A percentile compares a stretch with the other conserved stretches of the same genome.
These are phyloP conservation scores for Oncorhynchus clarkii DNA, from an alignment of 2,113 vertebrate species.

Conservation along the genomic window DNA sequence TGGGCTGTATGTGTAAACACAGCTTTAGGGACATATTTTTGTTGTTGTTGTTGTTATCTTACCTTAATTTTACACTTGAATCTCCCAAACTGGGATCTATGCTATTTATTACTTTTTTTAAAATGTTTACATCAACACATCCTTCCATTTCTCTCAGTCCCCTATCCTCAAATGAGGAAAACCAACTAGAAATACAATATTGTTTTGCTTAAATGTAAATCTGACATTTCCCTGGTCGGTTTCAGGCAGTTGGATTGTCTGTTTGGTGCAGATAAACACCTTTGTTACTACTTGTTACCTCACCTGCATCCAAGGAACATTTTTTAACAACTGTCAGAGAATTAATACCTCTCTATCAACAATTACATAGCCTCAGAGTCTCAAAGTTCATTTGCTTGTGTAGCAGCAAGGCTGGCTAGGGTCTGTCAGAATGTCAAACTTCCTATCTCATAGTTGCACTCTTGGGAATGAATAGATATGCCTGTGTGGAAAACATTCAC, in stretches of 20 bases:
- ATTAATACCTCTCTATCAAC: constrained; percentile 53
- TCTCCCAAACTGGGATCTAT: constrained; percentile 22
- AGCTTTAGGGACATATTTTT: too few species aligned
- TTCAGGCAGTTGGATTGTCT: constrained; percentile 47
- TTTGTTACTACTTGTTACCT: constrained; percentile 48
- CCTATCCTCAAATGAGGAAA: constrained; percentile 48
- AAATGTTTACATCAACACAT: constrained; percentile 39
- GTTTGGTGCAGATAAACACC: constrained; percentile 60
- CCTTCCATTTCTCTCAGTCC: constrained; percentile 33
- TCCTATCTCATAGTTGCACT: constrained; percentile 40
- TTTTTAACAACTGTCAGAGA: constrained; percentile 48
- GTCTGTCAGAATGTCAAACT: constrained; percentile 29
- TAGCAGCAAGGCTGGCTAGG: neutral
- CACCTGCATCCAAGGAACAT: constrained; percentile 28
- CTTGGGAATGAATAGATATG: constrained; percentile 31
- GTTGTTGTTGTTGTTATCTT: too few species aligned
- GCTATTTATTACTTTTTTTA: constrained; percentile 31
- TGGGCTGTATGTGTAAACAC: too few species aligned
- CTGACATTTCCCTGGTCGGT: constrained; percentile 59
- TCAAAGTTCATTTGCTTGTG: constrained; percentile 36
- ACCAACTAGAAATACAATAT: constrained; percentile 61
- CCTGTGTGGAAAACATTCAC: constrained; percentile 7
- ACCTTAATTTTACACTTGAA: too few species aligned
- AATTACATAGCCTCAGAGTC: constrained; percentile 43
- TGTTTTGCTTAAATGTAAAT: constrained; percentile 68